Conservation (phyloP, 1,140 invertebrate genomes). For the Mya arenaria region DNA sequence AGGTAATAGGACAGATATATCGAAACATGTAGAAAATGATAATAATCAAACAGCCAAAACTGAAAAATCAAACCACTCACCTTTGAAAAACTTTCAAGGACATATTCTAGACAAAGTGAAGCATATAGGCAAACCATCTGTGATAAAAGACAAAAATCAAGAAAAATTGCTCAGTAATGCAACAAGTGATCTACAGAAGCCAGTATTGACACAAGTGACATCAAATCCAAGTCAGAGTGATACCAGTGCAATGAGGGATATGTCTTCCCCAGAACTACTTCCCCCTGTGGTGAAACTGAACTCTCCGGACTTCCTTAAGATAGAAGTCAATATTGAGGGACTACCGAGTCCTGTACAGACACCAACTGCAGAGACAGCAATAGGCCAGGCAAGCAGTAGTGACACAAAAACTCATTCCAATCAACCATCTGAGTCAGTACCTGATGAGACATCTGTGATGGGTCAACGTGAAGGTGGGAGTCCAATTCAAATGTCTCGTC, state of each 20-base stretch:
- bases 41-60: conserved; percentile 14
- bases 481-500: conserved; percentile 6
- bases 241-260: not conserved
- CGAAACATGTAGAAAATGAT: not conserved
- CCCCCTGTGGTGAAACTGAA: conserved; percentile 63
- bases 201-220: too few relatives aligned
- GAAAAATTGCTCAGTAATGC: conserved; percentile 25
- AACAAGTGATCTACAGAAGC: too few relatives aligned
- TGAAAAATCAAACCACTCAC: conserved; percentile 34
- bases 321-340: conserved; percentile 56
- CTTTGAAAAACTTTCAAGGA: conserved; percentile 63
- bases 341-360: not conserved
- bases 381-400: not conserved
- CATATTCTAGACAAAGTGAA: conserved; percentile 68
- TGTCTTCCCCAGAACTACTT: conserved; percentile 5
- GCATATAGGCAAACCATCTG: conserved; percentile 30
- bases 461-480: conserved; percentile 3
- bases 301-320: conserved; percentile 66
- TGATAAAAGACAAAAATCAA: conserved; percentile 30
- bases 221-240: too few relatives aligned
- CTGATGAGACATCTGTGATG: conserved; percentile 6
- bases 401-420: too few relatives aligned
- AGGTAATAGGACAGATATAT: not conserved
- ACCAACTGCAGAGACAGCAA: not conserved
- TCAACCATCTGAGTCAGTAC: conserved; percentile 10